Base-by-base conservation (phyloP, 2,888 invertebrate species). In the Limenitis camilla region DNA sequence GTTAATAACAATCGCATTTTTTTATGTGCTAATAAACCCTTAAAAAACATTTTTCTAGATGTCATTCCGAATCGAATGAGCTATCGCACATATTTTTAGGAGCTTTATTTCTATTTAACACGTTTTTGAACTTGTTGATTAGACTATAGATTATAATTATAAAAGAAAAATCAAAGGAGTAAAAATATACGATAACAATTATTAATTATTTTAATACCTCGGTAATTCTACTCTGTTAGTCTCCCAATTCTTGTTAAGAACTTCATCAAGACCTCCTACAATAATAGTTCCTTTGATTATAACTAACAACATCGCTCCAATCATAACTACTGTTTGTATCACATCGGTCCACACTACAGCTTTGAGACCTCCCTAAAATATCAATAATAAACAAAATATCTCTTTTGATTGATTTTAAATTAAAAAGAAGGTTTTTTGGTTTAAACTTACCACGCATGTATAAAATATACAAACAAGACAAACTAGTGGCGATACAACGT, bases 401-500 rank as follows among this genome's bases (percentile, higher is more conserved):
- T 31, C 8, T 30, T 31, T 30, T 31, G 11, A 6, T n/a, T 53
- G 1, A 19, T 19, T 19, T 19, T 19, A 19, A 19, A 19, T 19
- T n/a, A n/a, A n/a, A n/a, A n/a, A n/a, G n/a, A n/a, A n/a, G n/a
- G n/a, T n/a, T n/a, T n/a, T n/a, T n/a, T n/a, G n/a, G n/a, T n/a
- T 11, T 8, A 6, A 35, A 81, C 90, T 86, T 79, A 93, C 93
- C 78, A 94, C 88, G 54, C 92, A 91, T 0, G 94, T 94, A 68
- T 94, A 94, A 72, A 94, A 92, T 67, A 93, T 94, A 71, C 94
- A 94, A 29, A 94, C 92, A 10, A 91, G 69, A 59, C 94, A 93
- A 4, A 94, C 93, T 11, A 93, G 84, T 1, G 93, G 91, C 2
- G 94, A 92, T 0, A 93, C 89, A 29, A 92, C 87, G 69, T 94